phyloP scores from a whole-genome alignment of 2,113 vertebrate species.

The Fukomys damarensis region DNA sequence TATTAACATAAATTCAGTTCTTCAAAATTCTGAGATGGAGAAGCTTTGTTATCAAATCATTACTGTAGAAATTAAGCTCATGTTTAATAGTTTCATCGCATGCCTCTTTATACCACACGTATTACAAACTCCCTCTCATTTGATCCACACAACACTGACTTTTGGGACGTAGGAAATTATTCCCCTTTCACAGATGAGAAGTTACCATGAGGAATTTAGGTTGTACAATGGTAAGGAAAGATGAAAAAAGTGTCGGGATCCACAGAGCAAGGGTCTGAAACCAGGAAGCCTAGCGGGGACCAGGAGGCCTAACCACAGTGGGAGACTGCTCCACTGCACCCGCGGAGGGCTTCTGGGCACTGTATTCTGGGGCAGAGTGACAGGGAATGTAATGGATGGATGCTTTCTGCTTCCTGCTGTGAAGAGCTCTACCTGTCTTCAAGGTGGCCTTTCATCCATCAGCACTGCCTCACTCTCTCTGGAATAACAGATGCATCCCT shows the following conservation, averaged over 20 bases:
- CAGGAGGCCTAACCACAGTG: background rate
- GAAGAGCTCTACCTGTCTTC: background rate
- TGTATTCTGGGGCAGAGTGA: background rate
- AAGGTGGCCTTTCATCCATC: background rate
- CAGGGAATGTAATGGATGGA: background rate
- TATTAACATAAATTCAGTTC: background rate
- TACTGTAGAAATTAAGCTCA: background rate
- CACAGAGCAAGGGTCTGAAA: background rate
- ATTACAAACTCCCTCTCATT: background rate
- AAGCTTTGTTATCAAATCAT: background rate
- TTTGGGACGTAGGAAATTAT: background rate
- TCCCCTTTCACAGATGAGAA: background rate
- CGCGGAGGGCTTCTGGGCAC: background rate
- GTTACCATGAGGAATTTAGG: background rate
- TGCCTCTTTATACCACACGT: background rate
- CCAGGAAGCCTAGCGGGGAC: background rate
- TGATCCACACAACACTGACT: background rate
- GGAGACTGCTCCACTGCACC: background rate
- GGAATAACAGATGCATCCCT: background rate
- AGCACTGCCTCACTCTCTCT: background rate
- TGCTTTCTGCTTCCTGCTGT: background rate
- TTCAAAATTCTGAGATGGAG: slow-evolving; percentile 3
- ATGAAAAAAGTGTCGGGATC: background rate
- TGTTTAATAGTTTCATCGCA: background rate
- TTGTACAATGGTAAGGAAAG: background rate